Conservation (phyloP, 2,797 vertebrate genomes). For the Rhynchotus rufescens region DNA sequence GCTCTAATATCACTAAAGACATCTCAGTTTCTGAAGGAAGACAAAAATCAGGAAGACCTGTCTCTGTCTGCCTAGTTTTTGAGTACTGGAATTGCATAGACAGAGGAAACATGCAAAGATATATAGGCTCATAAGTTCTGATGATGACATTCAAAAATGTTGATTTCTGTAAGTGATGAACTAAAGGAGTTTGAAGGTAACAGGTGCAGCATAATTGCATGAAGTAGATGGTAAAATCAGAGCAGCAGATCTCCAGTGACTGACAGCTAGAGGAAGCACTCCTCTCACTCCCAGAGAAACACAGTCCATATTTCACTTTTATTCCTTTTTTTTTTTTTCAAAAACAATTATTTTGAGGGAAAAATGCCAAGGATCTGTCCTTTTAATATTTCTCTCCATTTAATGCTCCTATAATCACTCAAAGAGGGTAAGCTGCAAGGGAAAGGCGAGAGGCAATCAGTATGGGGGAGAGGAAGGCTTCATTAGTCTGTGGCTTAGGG, state of each 20-base stretch:
- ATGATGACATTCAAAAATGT: neutral
- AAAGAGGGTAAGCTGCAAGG: neutral
- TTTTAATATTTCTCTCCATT: neutral
- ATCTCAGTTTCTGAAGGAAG: neutral
- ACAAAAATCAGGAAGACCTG: neutral
- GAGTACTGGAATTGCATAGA: neutral
- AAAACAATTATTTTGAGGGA: neutral
- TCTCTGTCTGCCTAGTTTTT: neutral
- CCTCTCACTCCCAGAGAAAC: neutral
- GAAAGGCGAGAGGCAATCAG: neutral
- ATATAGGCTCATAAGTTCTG: neutral
- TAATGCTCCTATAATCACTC: slow-evolving; percentile 9
- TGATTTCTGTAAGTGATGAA: neutral
- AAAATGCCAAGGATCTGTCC: neutral
- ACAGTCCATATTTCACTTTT: neutral
- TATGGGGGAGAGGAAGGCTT: neutral
- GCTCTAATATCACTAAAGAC: neutral
- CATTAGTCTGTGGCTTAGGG: neutral
- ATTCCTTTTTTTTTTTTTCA: neutral
- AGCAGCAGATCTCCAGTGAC: neutral
- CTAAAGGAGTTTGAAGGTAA: neutral
- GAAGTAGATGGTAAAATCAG: neutral
- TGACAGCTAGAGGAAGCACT: neutral
- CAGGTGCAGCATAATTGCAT: neutral
- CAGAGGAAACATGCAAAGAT: neutral